Base-by-base conservation (phyloP, 2,113 vertebrate species). In the Rhodinocichla rosea region DNA sequence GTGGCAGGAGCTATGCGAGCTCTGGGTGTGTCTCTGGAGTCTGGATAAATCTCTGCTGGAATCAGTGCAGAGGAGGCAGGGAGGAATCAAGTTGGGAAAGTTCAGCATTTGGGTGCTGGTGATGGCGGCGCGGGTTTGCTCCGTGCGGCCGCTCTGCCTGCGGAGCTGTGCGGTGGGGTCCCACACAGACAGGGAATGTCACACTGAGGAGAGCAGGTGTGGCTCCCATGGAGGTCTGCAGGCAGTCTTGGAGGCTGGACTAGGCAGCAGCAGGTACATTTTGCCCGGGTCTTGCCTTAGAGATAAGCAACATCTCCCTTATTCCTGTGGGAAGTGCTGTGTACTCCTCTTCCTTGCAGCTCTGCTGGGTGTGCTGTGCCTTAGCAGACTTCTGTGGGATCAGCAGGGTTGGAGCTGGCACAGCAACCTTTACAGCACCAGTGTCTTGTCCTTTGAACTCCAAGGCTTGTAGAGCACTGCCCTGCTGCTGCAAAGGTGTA, bases 101-200 rank as follows among this genome's bases (percentile, higher is more conserved):
- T 87, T 86, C 13, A 28, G 5, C 9, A 4, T 5, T 30, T 0
- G 1, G 16, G 5, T 14, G 19, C 30, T 60, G 56, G 8, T 7
- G 3, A 0, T 18, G 21, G 69, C 1, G 1, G 6, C 16, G 45
- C 39, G 8, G 40, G 60, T 59, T 78, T 37, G 30, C 11, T 57
- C 3, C 1, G 2, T 7, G 68, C 0, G 3, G 70, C 40, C 2
- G 6, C 18, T 63, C 32, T 71, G 57, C 26, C 17, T 4, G 22
- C 0, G 1, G 26, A 69, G 50, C 68, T 2, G 1, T 30, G 39
- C 18, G 2, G 2, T 1, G 6, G 35, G 45, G 18, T 21, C 27
- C 2, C 0, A 1, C 27, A 2, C 15, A 14, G 18, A 17, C 5
- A 10, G 55, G 62, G 89, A 64, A 4, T 0, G 2, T 15, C 0